These are phyloP conservation scores for Trissolcus brochymenae DNA, from an alignment of 2,888 invertebrate species.

Conservation along the genomic window DNA sequence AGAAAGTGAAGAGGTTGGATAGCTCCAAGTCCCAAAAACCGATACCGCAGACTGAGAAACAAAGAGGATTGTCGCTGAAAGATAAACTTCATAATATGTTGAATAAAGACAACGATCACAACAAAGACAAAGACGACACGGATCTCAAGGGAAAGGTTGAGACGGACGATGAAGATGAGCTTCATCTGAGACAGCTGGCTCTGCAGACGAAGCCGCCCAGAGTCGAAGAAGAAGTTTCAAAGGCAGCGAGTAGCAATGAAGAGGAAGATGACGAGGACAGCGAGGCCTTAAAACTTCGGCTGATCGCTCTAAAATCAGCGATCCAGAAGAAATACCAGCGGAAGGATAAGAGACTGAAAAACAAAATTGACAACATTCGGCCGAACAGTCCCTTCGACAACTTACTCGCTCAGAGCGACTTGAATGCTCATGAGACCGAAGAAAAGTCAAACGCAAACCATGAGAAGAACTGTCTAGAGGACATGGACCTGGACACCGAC, in stretches of 20 bases:
- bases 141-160: conserved; percentile 19
- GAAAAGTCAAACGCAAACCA: background rate
- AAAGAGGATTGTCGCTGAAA: conserved; percentile 67
- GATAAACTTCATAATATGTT: conserved; percentile 71
- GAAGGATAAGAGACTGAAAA: conserved; percentile 30
- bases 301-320: conserved; percentile 84
- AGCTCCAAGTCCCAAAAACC: conserved; percentile 60
- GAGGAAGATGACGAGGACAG: conserved; percentile 78
- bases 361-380: conserved; percentile 43
- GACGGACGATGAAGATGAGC: conserved; percentile 67
- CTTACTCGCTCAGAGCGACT: conserved; percentile 64
- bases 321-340: conserved; percentile 79
- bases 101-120: conserved; percentile 46
- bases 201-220: conserved; percentile 70
- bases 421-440: conserved; percentile 5
- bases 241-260: background rate
- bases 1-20: conserved; percentile 68
- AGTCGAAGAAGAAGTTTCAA: background rate
- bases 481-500: conserved; percentile 74
- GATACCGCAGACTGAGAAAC: conserved; percentile 32
- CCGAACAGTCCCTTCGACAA: conserved; percentile 70
- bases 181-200: conserved; percentile 67
- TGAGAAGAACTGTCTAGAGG: conserved; percentile 62
- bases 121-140: conserved; percentile 8
- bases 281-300: conserved; percentile 81